Conservation (phyloP, 2,113 vertebrate genomes). For the Motacilla tschutschensis region DNA sequence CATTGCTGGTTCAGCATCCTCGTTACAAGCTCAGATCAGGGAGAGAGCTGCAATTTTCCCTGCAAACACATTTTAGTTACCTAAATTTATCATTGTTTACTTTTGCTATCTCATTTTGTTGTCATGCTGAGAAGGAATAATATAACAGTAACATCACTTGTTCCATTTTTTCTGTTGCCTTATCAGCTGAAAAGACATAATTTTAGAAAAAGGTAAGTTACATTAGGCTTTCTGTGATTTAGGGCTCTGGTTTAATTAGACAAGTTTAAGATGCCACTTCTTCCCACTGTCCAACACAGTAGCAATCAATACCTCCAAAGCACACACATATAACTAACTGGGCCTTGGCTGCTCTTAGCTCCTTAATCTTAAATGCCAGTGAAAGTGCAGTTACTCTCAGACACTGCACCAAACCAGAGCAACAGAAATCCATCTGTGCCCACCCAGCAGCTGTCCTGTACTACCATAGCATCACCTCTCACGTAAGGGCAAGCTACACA, state of each 20-base stretch:
- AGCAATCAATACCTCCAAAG: neutral
- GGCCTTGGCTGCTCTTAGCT: rapidly evolving
- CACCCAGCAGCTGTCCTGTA: neutral
- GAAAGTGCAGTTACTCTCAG: neutral
- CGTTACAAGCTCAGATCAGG: neutral
- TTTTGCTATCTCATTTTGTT: neutral
- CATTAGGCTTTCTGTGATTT: neutral
- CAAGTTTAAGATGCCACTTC: neutral
- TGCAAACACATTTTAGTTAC: neutral
- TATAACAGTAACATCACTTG: rapidly evolving
- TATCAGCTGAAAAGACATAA: neutral
- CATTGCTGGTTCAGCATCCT: neutral
- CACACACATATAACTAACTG: neutral
- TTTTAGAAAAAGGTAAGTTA: neutral
- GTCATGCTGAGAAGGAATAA: neutral
- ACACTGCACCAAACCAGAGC: neutral
- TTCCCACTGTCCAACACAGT: neutral
- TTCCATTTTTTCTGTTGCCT: neutral
- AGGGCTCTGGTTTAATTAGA: neutral
- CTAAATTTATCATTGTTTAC: neutral
- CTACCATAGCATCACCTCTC: rapidly evolving
- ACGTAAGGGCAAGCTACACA: neutral
- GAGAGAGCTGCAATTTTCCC: neutral
- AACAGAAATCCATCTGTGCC: neutral
- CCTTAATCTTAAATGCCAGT: neutral